phyloP scores from a whole-genome alignment of 2,113 vertebrate species.

The Columba janthina region DNA sequence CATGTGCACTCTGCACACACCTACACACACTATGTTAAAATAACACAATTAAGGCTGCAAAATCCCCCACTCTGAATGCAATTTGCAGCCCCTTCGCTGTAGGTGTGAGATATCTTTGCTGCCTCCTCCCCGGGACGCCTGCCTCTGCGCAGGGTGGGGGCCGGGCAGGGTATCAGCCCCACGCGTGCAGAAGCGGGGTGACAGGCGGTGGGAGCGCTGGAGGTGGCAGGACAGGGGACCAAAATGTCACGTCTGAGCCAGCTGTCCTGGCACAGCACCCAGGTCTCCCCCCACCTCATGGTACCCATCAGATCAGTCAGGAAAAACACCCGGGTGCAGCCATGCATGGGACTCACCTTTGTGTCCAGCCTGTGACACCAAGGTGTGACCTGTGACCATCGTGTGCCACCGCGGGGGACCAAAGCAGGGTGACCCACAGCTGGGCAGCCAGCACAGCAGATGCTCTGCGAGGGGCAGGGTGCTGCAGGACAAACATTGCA shows the following conservation, averaged over 20 bases:
- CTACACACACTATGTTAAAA: conserved; percentile 61
- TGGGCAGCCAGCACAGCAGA: not conserved
- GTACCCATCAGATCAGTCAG: rapidly evolving
- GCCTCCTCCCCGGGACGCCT: not conserved
- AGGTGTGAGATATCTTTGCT: conserved; percentile 54
- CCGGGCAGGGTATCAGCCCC: conserved; percentile 26
- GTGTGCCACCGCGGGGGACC: rapidly evolving
- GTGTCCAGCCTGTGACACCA: not conserved
- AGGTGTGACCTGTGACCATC: rapidly evolving
- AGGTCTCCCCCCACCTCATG: rapidly evolving
- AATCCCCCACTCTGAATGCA: conserved; percentile 48
- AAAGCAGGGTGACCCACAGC: not conserved
- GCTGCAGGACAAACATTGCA: not conserved
- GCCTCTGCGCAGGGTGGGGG: conserved; percentile 13
- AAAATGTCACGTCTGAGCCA: not conserved
- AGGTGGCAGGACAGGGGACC: not conserved
- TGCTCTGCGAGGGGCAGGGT: rapidly evolving
- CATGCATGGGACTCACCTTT: rapidly evolving
- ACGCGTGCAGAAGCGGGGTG: not conserved
- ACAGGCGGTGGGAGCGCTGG: not conserved
- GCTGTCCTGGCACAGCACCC: rapidly evolving
- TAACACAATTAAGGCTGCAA: conserved; percentile 66
- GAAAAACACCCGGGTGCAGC: rapidly evolving
- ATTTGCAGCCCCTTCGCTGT: conserved; percentile 59
- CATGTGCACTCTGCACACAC: conserved; percentile 62